A percentile compares a stretch with the other conserved stretches of the same genome.
Evolutionary conservation across 92 coral and sea anemone species (phyloP).

Genomic region (Zoanthus sansibaricus): DNA sequence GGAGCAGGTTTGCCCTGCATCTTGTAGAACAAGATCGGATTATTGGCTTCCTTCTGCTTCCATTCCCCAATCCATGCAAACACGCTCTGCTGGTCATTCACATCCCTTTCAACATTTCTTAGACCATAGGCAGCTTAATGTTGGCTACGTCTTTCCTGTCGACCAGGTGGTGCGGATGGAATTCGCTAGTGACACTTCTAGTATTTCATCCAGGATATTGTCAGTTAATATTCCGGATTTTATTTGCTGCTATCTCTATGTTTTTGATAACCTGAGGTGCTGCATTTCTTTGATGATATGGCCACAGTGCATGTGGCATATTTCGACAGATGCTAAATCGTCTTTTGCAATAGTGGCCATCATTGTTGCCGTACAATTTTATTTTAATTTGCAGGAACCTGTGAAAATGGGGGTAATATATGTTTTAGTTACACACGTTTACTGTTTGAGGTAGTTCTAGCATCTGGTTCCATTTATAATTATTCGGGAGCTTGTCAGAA

Average conservation of each 20-base stretch:
- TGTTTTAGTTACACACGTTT: too few species aligned
- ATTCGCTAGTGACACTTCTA: constrained; percentile 45
- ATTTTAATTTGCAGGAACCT: too few species aligned
- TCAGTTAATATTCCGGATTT: constrained; percentile 60
- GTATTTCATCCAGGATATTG: constrained; percentile 59
- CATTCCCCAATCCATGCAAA: constrained; percentile 69
- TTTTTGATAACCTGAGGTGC: constrained; percentile 49
- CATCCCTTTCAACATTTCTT: constrained; percentile 49
- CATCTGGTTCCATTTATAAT: too few species aligned
- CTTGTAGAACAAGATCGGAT: constrained; percentile 62
- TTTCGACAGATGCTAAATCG: constrained; percentile 17
- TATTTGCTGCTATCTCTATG: constrained; percentile 61
- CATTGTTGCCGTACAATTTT: too few species aligned
- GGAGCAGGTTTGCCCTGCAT: constrained; percentile 43
- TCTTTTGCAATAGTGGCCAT: too few species aligned
- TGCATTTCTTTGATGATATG: constrained; percentile 60
- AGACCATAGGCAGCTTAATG: constrained; percentile 58
- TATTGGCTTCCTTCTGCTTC: constrained; percentile 49
- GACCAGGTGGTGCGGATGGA: constrained; percentile 60
- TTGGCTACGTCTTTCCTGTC: not conserved
- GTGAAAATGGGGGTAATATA: too few species aligned
- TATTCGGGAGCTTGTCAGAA: too few species aligned
- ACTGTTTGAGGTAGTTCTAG: too few species aligned
- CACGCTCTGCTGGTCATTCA: constrained; percentile 71
- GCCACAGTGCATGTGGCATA: constrained; percentile 66